Conservation (phyloP, 2,113 vertebrate genomes). For the Sturnira hondurensis region DNA sequence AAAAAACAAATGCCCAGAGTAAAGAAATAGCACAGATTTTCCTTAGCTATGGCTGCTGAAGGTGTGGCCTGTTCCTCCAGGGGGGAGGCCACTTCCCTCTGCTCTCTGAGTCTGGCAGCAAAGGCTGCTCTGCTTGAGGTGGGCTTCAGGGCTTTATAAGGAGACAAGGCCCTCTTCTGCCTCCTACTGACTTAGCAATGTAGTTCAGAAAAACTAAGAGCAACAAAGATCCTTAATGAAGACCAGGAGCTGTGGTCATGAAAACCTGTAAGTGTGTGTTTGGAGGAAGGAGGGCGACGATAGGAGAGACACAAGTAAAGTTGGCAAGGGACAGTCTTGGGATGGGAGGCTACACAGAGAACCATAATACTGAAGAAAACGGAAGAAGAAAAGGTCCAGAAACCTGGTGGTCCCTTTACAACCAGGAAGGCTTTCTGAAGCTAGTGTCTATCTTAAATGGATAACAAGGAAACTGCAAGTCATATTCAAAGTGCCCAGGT, state of each 20-base stretch:
- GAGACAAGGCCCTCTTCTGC: not conserved
- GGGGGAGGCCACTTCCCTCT: not conserved
- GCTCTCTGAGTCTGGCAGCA: not conserved
- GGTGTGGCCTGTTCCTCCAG: not conserved
- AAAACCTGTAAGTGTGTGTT: not conserved
- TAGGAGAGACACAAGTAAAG: not conserved
- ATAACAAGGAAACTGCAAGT: not conserved
- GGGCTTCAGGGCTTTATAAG: not conserved
- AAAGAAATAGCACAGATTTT: not conserved
- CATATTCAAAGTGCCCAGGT: not conserved
- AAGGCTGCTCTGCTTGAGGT: not conserved
- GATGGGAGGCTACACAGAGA: not conserved
- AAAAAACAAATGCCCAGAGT: not conserved
- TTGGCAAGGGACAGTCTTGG: not conserved
- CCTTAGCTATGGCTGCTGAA: not conserved
- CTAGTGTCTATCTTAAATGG: not conserved
- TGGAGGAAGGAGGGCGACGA: not conserved
- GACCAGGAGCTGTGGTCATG: not conserved
- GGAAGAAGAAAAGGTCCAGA: not conserved
- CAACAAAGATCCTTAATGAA: not conserved
- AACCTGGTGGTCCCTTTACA: not conserved
- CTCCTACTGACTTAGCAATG: not conserved
- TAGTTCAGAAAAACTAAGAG: not conserved
- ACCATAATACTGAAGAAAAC: not conserved
- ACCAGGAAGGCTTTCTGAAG: not conserved